Conservation (phyloP, 2,113 vertebrate genomes). For the Lichenostomus cassidix region DNA sequence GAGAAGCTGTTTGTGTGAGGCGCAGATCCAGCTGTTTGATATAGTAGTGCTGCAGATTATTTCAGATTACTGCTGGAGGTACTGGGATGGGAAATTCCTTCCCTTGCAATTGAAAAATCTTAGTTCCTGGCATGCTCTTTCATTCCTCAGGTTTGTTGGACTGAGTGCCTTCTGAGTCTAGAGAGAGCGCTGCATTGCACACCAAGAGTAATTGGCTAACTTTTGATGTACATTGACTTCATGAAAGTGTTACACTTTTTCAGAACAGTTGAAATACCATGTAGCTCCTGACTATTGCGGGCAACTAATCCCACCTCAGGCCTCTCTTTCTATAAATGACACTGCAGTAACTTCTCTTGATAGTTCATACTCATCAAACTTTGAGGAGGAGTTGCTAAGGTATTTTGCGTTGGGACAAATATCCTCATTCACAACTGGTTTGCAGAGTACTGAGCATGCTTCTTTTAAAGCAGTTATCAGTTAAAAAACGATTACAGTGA, state of each 20-base stretch:
- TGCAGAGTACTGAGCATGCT: not conserved
- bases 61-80: not conserved
- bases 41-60: not conserved
- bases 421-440: not conserved
- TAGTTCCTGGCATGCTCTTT: not conserved
- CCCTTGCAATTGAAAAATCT: not conserved
- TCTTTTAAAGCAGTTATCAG: not conserved
- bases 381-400: not conserved
- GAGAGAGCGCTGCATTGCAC: not conserved
- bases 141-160: rapidly evolving
- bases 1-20: not conserved
- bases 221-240: not conserved
- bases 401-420: not conserved
- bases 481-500: not conserved
- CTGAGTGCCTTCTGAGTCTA: not conserved
- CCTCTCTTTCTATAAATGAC: not conserved
- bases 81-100: not conserved
- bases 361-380: not conserved
- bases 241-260: not conserved
- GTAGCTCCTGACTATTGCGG: not conserved
- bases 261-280: not conserved
- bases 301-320: not conserved
- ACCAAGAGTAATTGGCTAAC: not conserved
- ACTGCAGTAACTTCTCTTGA: not conserved
- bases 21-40: not conserved